Evolutionary conservation across 92 coral and sea anemone species (phyloP).

Genomic region (Diadumene lineata): DNA sequence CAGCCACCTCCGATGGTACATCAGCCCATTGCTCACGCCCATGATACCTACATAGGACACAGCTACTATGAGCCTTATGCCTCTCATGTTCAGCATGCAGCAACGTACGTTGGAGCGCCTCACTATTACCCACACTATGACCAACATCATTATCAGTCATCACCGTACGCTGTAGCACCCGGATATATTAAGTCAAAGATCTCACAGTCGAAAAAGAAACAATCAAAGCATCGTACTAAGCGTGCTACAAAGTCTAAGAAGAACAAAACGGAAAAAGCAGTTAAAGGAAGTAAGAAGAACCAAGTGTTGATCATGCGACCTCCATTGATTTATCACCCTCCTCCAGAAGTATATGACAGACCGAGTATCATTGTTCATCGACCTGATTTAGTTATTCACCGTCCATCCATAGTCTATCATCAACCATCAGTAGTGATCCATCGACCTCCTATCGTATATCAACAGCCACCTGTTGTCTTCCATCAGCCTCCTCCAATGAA

Average conservation of each 20-base stretch:
- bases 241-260: slow-evolving; percentile 20
- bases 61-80: slow-evolving; percentile 65
- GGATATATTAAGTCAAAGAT: slow-evolving; percentile 67
- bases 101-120: slow-evolving; percentile 77
- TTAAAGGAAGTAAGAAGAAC: slow-evolving; percentile 48
- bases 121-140: slow-evolving; percentile 44
- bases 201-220: slow-evolving; percentile 8
- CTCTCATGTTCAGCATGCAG: slow-evolving; percentile 59
- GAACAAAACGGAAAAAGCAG: too few species aligned
- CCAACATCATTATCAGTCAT: background rate
- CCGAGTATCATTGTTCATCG: slow-evolving; percentile 88
- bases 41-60: slow-evolving; percentile 79
- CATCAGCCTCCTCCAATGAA: slow-evolving; percentile 98
- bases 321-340: slow-evolving; percentile 95
- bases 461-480: slow-evolving; percentile 95
- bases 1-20: slow-evolving; percentile 94
- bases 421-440: slow-evolving; percentile 96
- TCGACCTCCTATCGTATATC: slow-evolving; percentile 92
- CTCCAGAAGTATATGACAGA: slow-evolving; percentile 95
- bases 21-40: slow-evolving; percentile 80
- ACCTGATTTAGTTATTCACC: slow-evolving; percentile 90
- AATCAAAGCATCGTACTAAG: slow-evolving; percentile 18
- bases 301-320: slow-evolving; percentile 83
- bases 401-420: slow-evolving; percentile 93
- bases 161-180: slow-evolving; percentile 19